These are phyloP conservation scores for Bombyx huttoni DNA, from an alignment of 2,888 invertebrate genomes.

Conservation along the genomic window DNA sequence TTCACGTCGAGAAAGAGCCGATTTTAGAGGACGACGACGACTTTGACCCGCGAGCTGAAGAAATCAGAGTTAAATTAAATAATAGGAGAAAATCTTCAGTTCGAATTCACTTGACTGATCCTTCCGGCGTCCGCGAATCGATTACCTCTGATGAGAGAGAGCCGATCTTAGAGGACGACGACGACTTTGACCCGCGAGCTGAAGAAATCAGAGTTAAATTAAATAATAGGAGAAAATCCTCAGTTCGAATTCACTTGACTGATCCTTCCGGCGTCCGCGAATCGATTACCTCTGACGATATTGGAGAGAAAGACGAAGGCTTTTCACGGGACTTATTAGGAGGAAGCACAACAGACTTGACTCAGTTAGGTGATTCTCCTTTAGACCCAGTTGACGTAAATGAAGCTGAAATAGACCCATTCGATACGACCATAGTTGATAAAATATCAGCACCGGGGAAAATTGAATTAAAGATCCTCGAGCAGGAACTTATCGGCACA, in stretches of 20 bases:
- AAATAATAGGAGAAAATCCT: conserved; percentile 61
- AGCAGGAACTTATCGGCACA: conserved; percentile 80
- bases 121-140: conserved; percentile 73
- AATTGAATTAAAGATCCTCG: conserved; percentile 83
- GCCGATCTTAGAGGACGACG: conserved; percentile 57
- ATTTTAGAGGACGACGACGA: conserved; percentile 66
- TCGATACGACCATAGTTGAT: conserved; percentile 86
- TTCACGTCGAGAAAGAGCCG: conserved; percentile 53
- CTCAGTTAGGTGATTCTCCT: conserved; percentile 77
- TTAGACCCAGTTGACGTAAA: conserved; percentile 75
- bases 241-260: conserved; percentile 75
- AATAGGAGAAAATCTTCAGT: conserved; percentile 64
- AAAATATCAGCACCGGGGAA: conserved; percentile 81
- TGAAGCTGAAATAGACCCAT: conserved; percentile 80
- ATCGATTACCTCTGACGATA: conserved; percentile 68
- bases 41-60: conserved; percentile 78
- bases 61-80: conserved; percentile 49
- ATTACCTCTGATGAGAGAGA: conserved; percentile 67
- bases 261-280: conserved; percentile 75
- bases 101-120: conserved; percentile 76
- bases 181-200: conserved; percentile 76
- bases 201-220: conserved; percentile 63
- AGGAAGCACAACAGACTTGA: conserved; percentile 83
- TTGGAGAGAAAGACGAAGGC: conserved; percentile 48
- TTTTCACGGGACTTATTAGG: conserved; percentile 78